Evolutionary conservation across 2,797 vertebrate species (phyloP).

Genomic region (Chiloscyllium punctatum): DNA sequence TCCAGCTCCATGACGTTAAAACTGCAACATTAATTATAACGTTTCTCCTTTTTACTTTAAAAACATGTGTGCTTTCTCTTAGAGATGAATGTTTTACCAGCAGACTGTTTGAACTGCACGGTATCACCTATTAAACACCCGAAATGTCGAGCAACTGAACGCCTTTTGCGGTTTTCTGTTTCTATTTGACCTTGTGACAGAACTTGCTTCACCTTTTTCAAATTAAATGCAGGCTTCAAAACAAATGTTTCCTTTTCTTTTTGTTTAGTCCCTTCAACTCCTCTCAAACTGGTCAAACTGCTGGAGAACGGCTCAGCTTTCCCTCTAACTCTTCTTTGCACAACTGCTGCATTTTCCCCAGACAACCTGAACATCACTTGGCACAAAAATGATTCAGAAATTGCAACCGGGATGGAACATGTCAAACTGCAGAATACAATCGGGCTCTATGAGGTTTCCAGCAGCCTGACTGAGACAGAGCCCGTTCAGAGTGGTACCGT

Average conservation of each 20-base stretch:
- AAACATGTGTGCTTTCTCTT: too few relatives aligned
- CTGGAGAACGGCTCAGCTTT: background rate
- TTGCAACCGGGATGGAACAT: fast-evolving
- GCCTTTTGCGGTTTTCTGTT: background rate
- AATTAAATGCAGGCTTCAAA: background rate
- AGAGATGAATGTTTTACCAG: too few relatives aligned
- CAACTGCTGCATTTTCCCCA: background rate
- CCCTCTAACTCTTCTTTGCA: background rate
- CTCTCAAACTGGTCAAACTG: fast-evolving
- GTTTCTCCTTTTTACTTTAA: too few relatives aligned
- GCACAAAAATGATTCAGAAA: background rate
- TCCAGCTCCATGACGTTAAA: too few relatives aligned
- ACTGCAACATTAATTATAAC: too few relatives aligned
- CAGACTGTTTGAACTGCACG: too few relatives aligned
- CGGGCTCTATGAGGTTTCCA: background rate
- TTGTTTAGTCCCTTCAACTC: background rate
- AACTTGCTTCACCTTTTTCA: background rate
- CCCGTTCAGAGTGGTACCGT: background rate
- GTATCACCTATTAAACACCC: too few relatives aligned
- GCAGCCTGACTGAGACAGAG: background rate
- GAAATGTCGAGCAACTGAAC: too few relatives aligned
- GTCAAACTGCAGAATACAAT: background rate
- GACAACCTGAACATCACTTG: background rate
- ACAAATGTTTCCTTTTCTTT: background rate
- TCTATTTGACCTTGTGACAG: background rate